phyloP scores from a whole-genome alignment of 1,140 invertebrate genomes.

The Panulirus ornatus region DNA sequence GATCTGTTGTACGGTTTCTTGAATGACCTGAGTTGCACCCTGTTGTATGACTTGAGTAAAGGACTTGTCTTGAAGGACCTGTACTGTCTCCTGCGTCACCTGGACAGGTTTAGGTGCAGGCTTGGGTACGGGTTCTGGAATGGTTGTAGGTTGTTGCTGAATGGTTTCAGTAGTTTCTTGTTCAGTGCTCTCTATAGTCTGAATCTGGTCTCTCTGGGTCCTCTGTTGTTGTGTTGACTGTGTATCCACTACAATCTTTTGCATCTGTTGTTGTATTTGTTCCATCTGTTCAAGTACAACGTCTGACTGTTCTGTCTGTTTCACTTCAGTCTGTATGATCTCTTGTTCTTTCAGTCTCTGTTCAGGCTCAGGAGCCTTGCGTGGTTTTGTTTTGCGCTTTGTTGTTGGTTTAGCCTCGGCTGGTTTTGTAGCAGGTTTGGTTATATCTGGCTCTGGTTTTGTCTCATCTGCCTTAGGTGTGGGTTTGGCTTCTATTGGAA shows the following conservation, averaged over 20 bases:
- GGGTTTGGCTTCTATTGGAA: constrained; percentile 36
- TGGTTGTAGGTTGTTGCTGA: constrained; percentile 54
- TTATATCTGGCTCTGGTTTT: not conserved
- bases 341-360: not conserved
- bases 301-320: constrained; percentile 20
- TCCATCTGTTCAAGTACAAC: constrained; percentile 26
- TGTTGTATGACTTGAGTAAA: constrained; percentile 51
- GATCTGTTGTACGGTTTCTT: constrained; percentile 21
- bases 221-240: constrained; percentile 55
- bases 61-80: not conserved
- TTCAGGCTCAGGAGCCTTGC: constrained; percentile 8
- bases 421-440: not conserved
- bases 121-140: constrained; percentile 25
- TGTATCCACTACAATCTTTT: constrained; percentile 11
- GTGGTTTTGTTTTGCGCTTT: constrained; percentile 41
- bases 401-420: no score
- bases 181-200: not conserved
- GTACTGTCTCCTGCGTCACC: constrained; percentile 30
- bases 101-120: constrained; percentile 22
- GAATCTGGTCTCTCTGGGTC: not conserved
- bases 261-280: constrained; percentile 8
- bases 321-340: not conserved
- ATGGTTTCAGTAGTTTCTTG: not conserved
- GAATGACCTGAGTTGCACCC: constrained; percentile 22
- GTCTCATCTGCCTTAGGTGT: constrained; percentile 18